Base-by-base conservation (phyloP, 2,797 vertebrate genomes). In the Chaunax sp. region DNA sequence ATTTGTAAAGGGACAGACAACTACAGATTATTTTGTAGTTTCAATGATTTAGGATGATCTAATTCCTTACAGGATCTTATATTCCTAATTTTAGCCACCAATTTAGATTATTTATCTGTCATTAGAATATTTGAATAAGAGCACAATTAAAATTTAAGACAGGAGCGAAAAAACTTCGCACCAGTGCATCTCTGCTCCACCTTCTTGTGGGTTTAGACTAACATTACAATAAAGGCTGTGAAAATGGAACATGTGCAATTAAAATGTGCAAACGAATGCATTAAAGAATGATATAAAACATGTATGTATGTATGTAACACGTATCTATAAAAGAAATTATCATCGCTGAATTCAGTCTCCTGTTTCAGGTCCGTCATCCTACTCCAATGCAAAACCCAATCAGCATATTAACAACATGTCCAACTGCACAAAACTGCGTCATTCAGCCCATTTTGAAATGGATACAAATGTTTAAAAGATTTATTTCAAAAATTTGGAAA, bases 81-180 rank as follows among this genome's bases (percentile, higher is more conserved):
- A 30, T 30, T 30, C 9, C 28, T 9, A 30, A 30, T 6, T 30
- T 30, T 30, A 30, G 28, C 28, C 28, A 30, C 28, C 28, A 16
- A 40, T 14, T 16, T 40, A 60, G 55, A 79, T 67, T 0, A 47
- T 72, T 46, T 65, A n/a, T 64, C 19, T 77, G 62, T 67, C 79
- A 83, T 77, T 76, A 70, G 61, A 50, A 26, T 63, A 59, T 38
- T 3, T 16, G 13, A 38, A 37, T 5, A 14, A 81, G 45, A 74
- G 60, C 65, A 75, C 74, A 72, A 62, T 35, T 43, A 63, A 72
- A 81, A 59, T 62, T 22, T 6, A 43, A 64, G 40, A 80, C 43
- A 47, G 3, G 7, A 45, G 16, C 16, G 6, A 47, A 30, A 19
- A 12, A 37, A 15, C 66, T 23, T 44, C 40, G 11, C 51, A 55